These are phyloP conservation scores for Lepas anatifera DNA, from an alignment of 2,888 invertebrate species.

Conservation along the genomic window DNA sequence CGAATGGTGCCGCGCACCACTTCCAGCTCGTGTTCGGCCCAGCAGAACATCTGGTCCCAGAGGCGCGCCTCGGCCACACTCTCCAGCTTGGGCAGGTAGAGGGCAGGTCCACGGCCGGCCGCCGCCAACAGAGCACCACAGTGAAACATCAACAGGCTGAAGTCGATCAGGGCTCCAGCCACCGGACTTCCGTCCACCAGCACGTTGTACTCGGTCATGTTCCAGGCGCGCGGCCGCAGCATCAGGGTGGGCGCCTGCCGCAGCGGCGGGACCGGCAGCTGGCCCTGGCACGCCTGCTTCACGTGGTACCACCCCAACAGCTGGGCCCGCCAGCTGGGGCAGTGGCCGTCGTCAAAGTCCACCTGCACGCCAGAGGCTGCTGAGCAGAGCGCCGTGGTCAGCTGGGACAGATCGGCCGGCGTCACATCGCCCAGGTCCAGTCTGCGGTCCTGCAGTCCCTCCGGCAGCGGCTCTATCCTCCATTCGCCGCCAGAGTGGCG, in stretches of 20 bases:
- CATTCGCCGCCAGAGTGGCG: constrained; percentile 42
- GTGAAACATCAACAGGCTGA: constrained; percentile 49
- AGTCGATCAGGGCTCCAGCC: neutral
- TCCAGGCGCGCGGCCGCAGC: constrained; percentile 59
- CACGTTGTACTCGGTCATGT: constrained; percentile 54
- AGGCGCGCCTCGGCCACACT: constrained; percentile 49
- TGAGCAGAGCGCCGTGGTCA: constrained; percentile 40
- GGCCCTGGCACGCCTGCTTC: constrained; percentile 42
- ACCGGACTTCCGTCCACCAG: constrained; percentile 34
- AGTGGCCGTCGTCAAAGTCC: constrained; percentile 59
- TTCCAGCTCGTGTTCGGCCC: constrained; percentile 44
- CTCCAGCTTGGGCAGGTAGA: constrained; percentile 59
- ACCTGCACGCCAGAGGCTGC: constrained; percentile 27
- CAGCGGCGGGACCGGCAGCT: constrained; percentile 42
- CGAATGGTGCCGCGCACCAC: constrained; percentile 48
- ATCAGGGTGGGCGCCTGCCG: constrained; percentile 47
- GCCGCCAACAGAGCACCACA: constrained; percentile 43
- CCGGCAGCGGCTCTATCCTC: constrained; percentile 46
- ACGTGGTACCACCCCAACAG: constrained; percentile 50
- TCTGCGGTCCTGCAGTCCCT: constrained; percentile 45
- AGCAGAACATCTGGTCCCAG: constrained; percentile 56
- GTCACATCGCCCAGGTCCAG: constrained; percentile 53
- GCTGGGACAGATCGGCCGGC: constrained; percentile 46
- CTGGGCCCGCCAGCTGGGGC: constrained; percentile 58
- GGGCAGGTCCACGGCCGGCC: constrained; percentile 49